phyloP scores from a whole-genome alignment of 2,888 invertebrate species.

The Plebejus melissa region DNA sequence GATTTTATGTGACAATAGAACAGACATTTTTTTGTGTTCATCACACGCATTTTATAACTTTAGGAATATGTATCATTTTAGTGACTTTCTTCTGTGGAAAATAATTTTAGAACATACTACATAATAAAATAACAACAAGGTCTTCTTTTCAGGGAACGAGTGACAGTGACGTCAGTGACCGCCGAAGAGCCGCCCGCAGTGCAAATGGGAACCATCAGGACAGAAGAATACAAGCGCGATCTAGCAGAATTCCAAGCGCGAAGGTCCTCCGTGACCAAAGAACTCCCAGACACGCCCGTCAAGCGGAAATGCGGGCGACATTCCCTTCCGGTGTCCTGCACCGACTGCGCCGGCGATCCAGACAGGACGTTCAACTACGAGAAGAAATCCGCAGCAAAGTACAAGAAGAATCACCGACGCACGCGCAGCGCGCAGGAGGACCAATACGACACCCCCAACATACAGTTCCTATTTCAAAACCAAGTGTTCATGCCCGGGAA shows the following conservation, averaged over 20 bases:
- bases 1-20: neutral
- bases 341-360: constrained; percentile 59
- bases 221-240: constrained; percentile 70
- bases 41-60: no score
- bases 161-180: constrained; percentile 56
- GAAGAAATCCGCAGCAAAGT: constrained; percentile 64
- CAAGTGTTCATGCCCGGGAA: constrained; percentile 74
- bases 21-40: neutral
- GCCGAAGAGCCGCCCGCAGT: constrained; percentile 40
- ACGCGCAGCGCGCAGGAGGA: constrained; percentile 51
- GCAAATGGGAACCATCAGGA: constrained; percentile 64
- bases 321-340: constrained; percentile 65
- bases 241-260: constrained; percentile 73
- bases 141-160: constrained; percentile 58
- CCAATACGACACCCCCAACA: constrained; percentile 57
- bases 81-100: no score
- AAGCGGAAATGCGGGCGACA: constrained; percentile 67
- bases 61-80: no score
- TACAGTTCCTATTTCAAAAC: constrained; percentile 74
- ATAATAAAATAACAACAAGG: neutral
- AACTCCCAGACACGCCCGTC: constrained; percentile 52
- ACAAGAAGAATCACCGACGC: constrained; percentile 61
- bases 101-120: no score
- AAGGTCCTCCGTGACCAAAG: constrained; percentile 54
- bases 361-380: constrained; percentile 69